Conservation (phyloP, 2,888 invertebrate species). For the Sinhomidia bicolor region DNA sequence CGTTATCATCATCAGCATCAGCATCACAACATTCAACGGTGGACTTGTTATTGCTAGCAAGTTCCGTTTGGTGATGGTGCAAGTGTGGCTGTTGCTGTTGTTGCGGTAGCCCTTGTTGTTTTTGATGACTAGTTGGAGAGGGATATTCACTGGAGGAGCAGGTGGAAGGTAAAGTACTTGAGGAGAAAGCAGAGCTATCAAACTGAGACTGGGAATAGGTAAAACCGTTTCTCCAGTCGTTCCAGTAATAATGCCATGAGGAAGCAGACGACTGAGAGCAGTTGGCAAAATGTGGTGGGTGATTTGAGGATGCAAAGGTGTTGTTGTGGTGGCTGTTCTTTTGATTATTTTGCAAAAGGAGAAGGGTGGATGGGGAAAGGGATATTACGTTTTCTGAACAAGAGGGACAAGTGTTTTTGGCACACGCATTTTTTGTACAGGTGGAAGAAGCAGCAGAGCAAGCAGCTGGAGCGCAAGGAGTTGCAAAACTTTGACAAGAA, state of each 20-base stretch:
- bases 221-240: conserved; percentile 47
- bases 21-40: too few relatives aligned
- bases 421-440: neutral
- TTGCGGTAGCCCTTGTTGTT: neutral
- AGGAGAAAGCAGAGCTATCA: conserved; percentile 68
- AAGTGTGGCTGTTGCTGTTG: neutral
- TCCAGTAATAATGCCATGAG: conserved; percentile 50
- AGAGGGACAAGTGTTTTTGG: neutral
- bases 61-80: too few relatives aligned
- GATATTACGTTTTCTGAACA: neutral
- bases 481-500: neutral
- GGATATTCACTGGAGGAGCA: neutral
- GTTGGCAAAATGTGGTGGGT: conserved; percentile 42
- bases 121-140: neutral
- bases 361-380: conserved; percentile 21
- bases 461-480: neutral
- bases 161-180: conserved; percentile 13
- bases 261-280: conserved; percentile 50
- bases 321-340: too few relatives aligned
- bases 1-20: too few relatives aligned
- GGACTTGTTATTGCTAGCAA: conserved; percentile 16
- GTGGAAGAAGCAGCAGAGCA: neutral
- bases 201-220: conserved; percentile 67
- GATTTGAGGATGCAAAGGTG: neutral
- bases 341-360: conserved; percentile 35